phyloP scores from a whole-genome alignment of 2,797 vertebrate species.

The Sebastes hubbsi region DNA sequence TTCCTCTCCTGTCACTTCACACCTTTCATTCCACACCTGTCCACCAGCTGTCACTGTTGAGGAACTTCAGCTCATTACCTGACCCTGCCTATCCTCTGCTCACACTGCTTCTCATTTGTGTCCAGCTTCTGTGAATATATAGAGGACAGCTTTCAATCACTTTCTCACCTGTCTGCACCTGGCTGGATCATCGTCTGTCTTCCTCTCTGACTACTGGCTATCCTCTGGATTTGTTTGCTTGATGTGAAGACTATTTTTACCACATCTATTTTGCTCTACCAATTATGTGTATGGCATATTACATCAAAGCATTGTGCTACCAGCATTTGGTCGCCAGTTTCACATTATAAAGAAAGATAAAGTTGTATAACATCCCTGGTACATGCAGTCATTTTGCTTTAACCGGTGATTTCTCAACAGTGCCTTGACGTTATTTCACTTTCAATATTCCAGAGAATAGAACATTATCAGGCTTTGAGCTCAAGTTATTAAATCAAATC shows the following conservation, averaged over 20 bases:
- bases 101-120: not conserved
- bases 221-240: not conserved
- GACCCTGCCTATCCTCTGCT: not conserved
- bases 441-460: not conserved
- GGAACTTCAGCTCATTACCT: not conserved
- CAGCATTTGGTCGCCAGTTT: not conserved
- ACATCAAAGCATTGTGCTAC: not conserved
- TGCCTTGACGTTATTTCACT: not conserved
- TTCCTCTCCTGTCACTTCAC: not conserved
- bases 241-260: not conserved
- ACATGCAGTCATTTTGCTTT: not conserved
- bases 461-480: not conserved
- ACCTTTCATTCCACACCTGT: not conserved
- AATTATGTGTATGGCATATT: not conserved
- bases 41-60: not conserved
- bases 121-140: not conserved
- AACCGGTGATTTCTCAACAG: not conserved
- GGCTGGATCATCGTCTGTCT: not conserved
- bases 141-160: not conserved
- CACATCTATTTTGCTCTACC: not conserved
- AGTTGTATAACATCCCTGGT: not conserved
- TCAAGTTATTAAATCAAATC: not conserved
- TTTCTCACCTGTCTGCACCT: not conserved
- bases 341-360: not conserved
- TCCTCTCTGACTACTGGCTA: not conserved